Evolutionary conservation across 2,113 vertebrate genomes (phyloP).

Genomic region (Aptenodytes forsteri): DNA sequence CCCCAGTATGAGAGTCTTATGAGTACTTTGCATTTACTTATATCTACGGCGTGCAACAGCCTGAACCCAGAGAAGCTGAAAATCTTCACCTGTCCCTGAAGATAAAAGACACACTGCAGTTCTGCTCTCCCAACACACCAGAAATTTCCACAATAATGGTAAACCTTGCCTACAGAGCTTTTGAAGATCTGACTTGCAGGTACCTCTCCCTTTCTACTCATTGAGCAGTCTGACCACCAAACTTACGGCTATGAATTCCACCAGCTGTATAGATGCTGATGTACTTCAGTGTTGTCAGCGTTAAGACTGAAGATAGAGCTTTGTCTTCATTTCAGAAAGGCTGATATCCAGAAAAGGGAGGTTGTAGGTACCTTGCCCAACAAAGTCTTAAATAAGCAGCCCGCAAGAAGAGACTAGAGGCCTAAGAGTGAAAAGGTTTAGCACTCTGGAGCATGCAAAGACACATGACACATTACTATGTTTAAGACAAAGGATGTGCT

Average conservation of each 20-base stretch:
- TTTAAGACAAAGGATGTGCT: not conserved
- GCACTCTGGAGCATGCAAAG: not conserved
- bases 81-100: not conserved
- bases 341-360: not conserved
- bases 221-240: not conserved
- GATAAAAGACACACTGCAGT: not conserved
- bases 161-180: not conserved
- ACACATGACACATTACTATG: not conserved
- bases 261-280: not conserved
- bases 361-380: not conserved
- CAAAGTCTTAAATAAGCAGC: not conserved
- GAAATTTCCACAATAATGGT: not conserved
- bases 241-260: not conserved
- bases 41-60: not conserved
- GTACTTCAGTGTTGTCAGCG: not conserved
- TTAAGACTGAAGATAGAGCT: not conserved
- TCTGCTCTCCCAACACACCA: not conserved
- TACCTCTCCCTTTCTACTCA: fast-evolving
- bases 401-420: not conserved
- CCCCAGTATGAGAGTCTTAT: not conserved
- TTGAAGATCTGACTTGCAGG: not conserved
- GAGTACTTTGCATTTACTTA: not conserved
- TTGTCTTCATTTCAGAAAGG: not conserved
- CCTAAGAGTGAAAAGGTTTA: not conserved
- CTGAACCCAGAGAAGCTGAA: not conserved